Base-by-base conservation (phyloP, 2,888 invertebrate genomes). In the Meganola albula region DNA sequence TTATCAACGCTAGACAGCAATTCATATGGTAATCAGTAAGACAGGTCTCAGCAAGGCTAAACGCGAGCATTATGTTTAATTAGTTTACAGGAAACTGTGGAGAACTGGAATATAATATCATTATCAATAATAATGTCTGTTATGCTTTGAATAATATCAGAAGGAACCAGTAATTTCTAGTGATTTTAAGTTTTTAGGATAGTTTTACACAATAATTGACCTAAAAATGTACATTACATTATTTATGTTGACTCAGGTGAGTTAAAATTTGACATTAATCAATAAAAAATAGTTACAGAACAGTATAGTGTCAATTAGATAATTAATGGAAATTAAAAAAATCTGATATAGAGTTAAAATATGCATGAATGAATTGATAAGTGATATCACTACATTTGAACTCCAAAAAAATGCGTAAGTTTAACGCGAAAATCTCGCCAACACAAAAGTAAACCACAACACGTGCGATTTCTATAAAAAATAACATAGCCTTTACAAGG, bases 11-110 rank as follows among this genome's bases (percentile, higher is more conserved):
- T 64, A 72, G 70, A 66, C 56, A 48, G 64, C 71, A 71, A 74
- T 82, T 80, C 74, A 72, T 75, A 79, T 79, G 79, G 50, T 72
- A 79, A 79, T 80, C 61, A 58, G 58, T 44, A 44, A 48, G 55
- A 57, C 64, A 54, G 62, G 64, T 51, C 48, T 38, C 37, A 52
- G 53, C 65, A 65, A 64, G 64, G 66, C 62, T 70, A 66, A 70
- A 58, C 53, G 59, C 43, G 40, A 46, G 39, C 58, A 67, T 68
- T 66, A 61, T 59, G 58, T 63, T 63, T 69, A 58, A 73, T 72
- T 62, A 66, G 52, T 59, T 67, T 65, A 66, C 68, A 70, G 67
- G 69, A 68, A 68, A 72, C 65, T 63, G 60, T 54, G 49, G 53
- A 50, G 46, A 52, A 22, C 22, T 42, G 13, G 33, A 16, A 14